Evolutionary conservation across 2,888 invertebrate genomes (phyloP), one percentile per base, ranked within the genome.

Genomic region (Tiliacea citrago): DNA sequence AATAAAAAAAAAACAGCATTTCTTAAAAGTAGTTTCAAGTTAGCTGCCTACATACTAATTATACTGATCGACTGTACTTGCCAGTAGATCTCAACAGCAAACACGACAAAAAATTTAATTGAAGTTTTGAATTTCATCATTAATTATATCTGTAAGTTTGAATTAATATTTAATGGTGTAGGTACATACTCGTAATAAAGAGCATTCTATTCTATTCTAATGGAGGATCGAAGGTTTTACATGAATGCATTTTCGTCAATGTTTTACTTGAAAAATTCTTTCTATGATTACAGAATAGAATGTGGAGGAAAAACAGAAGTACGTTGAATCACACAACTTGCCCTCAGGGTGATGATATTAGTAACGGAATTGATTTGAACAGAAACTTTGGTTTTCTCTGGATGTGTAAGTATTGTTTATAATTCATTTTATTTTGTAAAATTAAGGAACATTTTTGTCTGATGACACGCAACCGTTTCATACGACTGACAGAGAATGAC

Each of bases 261-360:
- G 16, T 42, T 51, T 42, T 21, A 10, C 9, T 53, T 16, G 0
- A 42, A 13, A 8, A 8, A 1, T 1, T 49, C 0, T 57, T 21
- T 53, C 13, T 35, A 29, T 73, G 13, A 35, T 77, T 72, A 49
- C 97, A 81, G 98, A 98, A 94, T 89, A 97, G 98, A 83, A 91
- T 98, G 93, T 98, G 98, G 98, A 96, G 98, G 5, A 98, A 98
- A 90, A 97, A 97, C 0, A 94, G 91, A 60, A 90, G 87, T 35
- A 83, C 66, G 0, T 68, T 73, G 0, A 88, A 89, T 49, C 71
- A 81, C 68, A 86, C 86, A 1, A 69, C 78, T 0, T 92, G 92
- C n/a, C 57, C 61, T 2, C 45, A 58, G 0, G 77, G 68, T 21
- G 71, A 85, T 67, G 95, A 95, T 58, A 85, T 92, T 62, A 95